Conservation (phyloP, 2,888 invertebrate genomes). For the Volucella bombylans region DNA sequence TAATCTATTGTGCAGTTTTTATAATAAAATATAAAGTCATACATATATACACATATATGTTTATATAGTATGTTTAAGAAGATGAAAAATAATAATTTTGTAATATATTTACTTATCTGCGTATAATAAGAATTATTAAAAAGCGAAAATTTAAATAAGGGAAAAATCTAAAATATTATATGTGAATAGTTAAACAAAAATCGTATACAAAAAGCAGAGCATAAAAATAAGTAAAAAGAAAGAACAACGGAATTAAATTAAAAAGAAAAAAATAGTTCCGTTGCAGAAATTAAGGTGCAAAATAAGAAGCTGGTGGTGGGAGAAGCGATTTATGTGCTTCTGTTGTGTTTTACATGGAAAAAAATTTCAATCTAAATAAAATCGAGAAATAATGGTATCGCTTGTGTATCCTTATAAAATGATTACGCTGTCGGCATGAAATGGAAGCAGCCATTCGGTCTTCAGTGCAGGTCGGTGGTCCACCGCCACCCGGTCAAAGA, state of each 20-base stretch:
- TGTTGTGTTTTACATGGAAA: conserved; percentile 73
- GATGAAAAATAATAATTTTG: conserved; percentile 51
- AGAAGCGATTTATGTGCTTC: conserved; percentile 58
- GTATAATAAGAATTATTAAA: conserved; percentile 62
- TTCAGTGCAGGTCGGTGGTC: conserved; percentile 83
- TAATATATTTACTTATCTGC: conserved; percentile 70
- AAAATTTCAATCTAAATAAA: conserved; percentile 36
- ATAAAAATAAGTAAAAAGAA: conserved; percentile 17
- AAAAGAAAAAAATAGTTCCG: conserved; percentile 61
- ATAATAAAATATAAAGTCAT: conserved; percentile 53
- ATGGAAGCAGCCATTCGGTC: conserved; percentile 83
- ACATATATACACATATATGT: conserved; percentile 32
- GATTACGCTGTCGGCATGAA: conserved; percentile 82
- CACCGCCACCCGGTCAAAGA: conserved; percentile 81
- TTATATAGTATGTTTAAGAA: conserved; percentile 61
- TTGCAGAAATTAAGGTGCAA: conserved; percentile 65
- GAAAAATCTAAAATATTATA: conserved; percentile 67
- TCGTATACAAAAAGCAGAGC: conserved; percentile 51
- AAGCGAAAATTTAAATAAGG: conserved; percentile 39
- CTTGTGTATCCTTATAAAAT: conserved; percentile 76
- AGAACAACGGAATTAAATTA: conserved; percentile 21
- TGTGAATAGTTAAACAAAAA: conserved; percentile 19
- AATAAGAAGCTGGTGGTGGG: conserved; percentile 16
- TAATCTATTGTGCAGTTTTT: conserved; percentile 65
- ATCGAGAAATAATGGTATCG: conserved; percentile 58